Base-by-base conservation (phyloP, 2,888 invertebrate species). In the Lasioglossum zephyrum region DNA sequence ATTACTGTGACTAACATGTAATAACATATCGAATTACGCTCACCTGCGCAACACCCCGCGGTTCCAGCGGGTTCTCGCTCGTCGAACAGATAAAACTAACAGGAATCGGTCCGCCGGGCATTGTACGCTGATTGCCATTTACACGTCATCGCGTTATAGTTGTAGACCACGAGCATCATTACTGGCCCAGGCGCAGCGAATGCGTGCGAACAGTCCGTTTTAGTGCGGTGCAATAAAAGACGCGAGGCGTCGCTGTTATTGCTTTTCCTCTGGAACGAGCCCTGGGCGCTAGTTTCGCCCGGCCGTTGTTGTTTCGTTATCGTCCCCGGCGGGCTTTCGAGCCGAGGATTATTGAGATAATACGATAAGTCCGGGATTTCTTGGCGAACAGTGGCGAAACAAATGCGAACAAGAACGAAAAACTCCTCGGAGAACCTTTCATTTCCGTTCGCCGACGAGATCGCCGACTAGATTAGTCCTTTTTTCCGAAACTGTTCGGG, bases 71-170 rank as follows among this genome's bases (percentile, higher is more conserved):
- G 74, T 66, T 77, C 26, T 47, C 57, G 22, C 39, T 26, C 53
- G 66, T 41, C 49, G 75, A 63, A 39, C 69, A 73, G 79, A 89
- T 86, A 86, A 89, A 81, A 81, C 70, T 77, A 79, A 82, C 80
- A 60, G 66, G 88, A 76, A 73, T 76, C 82, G 72, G 53, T 83
- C 77, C 31, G 41, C 31, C 60, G 49, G 57, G 74, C 73, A 85
- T 87, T 82, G 85, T 88, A 75, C 77, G 39, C 79, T 66, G 77
- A 49, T 77, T 73, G 86, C 86, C 84, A 90, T 91, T 91, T 91
- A 87, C 90, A 86, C 85, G 90, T 91, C 87, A 90, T 89, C 89
- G 81, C 63, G 72, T 87, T 87, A 87, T 85, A 85, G 82, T 84
- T 83, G 31, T 60, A 81, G 22, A 86, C 86, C 74, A 78, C 76